phyloP scores from a whole-genome alignment of 35 echinoderm and acorn worm species.

The Diadema setosum region DNA sequence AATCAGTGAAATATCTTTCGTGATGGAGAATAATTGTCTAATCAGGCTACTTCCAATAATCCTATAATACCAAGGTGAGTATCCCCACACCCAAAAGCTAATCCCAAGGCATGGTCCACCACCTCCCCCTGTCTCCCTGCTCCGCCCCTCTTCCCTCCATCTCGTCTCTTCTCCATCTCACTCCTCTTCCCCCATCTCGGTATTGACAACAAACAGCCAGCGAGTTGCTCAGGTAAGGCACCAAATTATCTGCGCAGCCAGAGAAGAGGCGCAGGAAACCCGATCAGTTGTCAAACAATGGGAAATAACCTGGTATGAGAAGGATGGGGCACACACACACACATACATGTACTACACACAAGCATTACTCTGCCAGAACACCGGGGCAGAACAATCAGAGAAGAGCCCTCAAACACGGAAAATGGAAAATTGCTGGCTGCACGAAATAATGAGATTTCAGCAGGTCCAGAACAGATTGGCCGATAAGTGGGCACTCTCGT shows the following conservation, averaged over 20 bases:
- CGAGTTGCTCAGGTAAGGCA: not conserved
- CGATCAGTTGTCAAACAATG: not conserved
- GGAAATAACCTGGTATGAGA: constrained; percentile 28
- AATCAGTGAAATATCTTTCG: too few species aligned
- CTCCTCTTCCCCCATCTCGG: not conserved
- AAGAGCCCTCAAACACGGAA: constrained; percentile 1
- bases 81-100: too few species aligned
- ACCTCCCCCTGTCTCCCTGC: not conserved
- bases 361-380: not conserved
- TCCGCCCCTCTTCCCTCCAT: not conserved
- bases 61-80: too few species aligned
- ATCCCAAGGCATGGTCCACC: too few species aligned
- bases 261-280: constrained; percentile 4
- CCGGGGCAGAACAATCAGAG: not conserved
- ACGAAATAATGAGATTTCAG: constrained; percentile 21
- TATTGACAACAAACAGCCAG: not conserved
- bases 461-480: not conserved
- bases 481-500: constrained; percentile 9
- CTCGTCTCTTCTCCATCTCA: not conserved
- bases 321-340: not conserved
- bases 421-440: constrained; percentile 11
- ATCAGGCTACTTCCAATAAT: too few species aligned
- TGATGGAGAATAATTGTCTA: too few species aligned
- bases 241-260: not conserved
- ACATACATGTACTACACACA: not conserved